Evolutionary conservation across 2,888 invertebrate species (phyloP).

Genomic region (Ditula angustiorana): DNA sequence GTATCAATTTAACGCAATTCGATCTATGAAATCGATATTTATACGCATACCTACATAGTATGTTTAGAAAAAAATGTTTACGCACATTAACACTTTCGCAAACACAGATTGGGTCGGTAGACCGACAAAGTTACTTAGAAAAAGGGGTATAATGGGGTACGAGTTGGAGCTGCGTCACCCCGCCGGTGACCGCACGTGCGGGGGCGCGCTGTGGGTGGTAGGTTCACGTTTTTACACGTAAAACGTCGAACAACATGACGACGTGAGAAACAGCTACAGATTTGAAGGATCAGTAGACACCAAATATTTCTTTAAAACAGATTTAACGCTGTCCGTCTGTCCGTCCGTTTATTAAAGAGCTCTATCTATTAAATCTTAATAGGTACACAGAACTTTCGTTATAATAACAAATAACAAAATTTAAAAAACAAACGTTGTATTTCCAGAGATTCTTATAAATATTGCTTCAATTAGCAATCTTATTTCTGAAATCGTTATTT

Average conservation of each 20-base stretch:
- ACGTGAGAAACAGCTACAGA: too few relatives aligned
- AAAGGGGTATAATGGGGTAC: neutral
- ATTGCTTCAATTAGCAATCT: too few relatives aligned
- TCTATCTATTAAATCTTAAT: too few relatives aligned
- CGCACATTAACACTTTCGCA: slow-evolving; percentile 29
- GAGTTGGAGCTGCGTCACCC: slow-evolving; percentile 34
- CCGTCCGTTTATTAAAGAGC: too few relatives aligned
- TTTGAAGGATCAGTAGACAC: too few relatives aligned
- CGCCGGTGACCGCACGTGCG: slow-evolving; percentile 57
- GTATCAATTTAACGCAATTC: slow-evolving; percentile 23
- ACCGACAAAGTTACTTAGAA: neutral
- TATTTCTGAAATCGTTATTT: neutral
- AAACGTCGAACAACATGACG: neutral
- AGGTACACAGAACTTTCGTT: too few relatives aligned
- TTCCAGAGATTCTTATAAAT: too few relatives aligned
- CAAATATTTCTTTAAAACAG: too few relatives aligned
- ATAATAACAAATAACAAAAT: too few relatives aligned
- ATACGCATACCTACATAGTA: neutral
- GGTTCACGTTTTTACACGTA: slow-evolving; percentile 14
- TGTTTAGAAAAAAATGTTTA: slow-evolving; percentile 27
- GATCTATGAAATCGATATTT: slow-evolving; percentile 19
- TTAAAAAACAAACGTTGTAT: too few relatives aligned
- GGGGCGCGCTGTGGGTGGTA: slow-evolving; percentile 53
- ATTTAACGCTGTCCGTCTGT: too few relatives aligned
- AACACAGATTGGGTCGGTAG: slow-evolving; percentile 19